A percentile compares a stretch with the other conserved stretches of the same genome.
Evolutionary conservation across 2,113 vertebrate genomes (phyloP).

Genomic region (Callopanchax toddi): DNA sequence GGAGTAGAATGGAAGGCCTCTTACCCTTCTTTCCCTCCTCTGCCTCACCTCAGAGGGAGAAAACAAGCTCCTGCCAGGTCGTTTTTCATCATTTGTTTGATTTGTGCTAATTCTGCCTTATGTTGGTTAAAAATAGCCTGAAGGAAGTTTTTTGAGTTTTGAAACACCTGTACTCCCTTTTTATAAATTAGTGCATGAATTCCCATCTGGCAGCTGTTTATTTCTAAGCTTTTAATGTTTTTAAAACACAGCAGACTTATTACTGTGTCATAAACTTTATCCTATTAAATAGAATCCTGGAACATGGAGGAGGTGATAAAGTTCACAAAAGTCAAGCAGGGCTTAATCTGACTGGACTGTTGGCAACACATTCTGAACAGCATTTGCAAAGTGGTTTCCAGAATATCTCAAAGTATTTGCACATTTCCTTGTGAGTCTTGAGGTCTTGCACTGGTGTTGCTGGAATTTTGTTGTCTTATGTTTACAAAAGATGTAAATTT

Average conservation of each 20-base stretch:
- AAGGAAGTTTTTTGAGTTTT: constrained; percentile 47
- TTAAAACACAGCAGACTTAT: neutral
- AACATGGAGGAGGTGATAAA: too few relatives aligned
- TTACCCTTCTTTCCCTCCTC: constrained; percentile 38
- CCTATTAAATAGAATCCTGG: too few relatives aligned
- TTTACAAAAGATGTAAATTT: too few relatives aligned
- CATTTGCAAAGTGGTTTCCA: too few relatives aligned
- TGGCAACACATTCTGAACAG: too few relatives aligned
- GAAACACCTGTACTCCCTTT: constrained; percentile 25
- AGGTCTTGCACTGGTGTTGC: too few relatives aligned
- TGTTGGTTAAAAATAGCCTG: constrained; percentile 52
- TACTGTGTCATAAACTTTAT: neutral
- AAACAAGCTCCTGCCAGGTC: constrained; percentile 65
- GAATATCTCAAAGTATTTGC: too few relatives aligned
- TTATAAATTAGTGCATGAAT: neutral
- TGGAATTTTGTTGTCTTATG: too few relatives aligned
- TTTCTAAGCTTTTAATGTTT: neutral
- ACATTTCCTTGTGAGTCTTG: too few relatives aligned
- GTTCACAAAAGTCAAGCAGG: too few relatives aligned
- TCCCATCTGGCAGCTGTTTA: constrained; percentile 5
- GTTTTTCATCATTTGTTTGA: constrained; percentile 74
- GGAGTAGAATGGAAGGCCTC: constrained; percentile 31
- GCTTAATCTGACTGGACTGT: too few relatives aligned
- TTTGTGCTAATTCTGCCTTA: constrained; percentile 49
- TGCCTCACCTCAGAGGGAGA: constrained; percentile 59